These are phyloP conservation scores for Popillia japonica DNA, from an alignment of 1,140 invertebrate species.

Conservation along the genomic window DNA sequence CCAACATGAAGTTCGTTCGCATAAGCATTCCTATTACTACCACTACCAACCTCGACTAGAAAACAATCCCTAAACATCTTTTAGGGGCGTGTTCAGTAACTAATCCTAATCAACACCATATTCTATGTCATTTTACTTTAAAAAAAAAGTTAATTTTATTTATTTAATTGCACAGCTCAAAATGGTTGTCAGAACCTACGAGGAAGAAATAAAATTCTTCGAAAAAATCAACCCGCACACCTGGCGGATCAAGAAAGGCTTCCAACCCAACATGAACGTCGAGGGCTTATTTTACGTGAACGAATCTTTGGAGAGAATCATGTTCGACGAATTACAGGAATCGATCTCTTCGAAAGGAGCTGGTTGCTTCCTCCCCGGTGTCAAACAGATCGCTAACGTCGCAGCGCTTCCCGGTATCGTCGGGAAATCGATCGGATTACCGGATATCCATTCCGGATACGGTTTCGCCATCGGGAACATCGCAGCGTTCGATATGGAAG, in stretches of 20 bases:
- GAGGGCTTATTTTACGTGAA: slow-evolving; percentile 99
- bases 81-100: too few relatives aligned
- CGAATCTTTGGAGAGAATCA: slow-evolving; percentile 82
- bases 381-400: slow-evolving; percentile 99
- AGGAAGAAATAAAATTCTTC: slow-evolving; percentile 93
- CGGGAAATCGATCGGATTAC: slow-evolving; percentile 86
- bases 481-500: slow-evolving; percentile 97
- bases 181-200: slow-evolving; percentile 74
- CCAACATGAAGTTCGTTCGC: too few relatives aligned
- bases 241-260: slow-evolving; percentile 98
- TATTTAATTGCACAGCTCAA: not conserved
- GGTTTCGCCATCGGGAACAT: slow-evolving; percentile 99
- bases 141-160: too few relatives aligned
- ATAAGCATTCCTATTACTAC: too few relatives aligned
- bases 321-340: slow-evolving; percentile 97
- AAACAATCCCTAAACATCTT: too few relatives aligned
- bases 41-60: too few relatives aligned
- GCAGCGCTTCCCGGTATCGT: slow-evolving; percentile 98
- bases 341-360: slow-evolving; percentile 67
- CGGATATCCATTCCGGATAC: slow-evolving; percentile 99
- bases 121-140: too few relatives aligned
- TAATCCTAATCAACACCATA: too few relatives aligned
- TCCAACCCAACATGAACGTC: slow-evolving; percentile 99
- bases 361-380: slow-evolving; percentile 94
- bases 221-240: slow-evolving; percentile 85